phyloP scores from a whole-genome alignment of 2,797 vertebrate species.

The Crax fasciolata region DNA sequence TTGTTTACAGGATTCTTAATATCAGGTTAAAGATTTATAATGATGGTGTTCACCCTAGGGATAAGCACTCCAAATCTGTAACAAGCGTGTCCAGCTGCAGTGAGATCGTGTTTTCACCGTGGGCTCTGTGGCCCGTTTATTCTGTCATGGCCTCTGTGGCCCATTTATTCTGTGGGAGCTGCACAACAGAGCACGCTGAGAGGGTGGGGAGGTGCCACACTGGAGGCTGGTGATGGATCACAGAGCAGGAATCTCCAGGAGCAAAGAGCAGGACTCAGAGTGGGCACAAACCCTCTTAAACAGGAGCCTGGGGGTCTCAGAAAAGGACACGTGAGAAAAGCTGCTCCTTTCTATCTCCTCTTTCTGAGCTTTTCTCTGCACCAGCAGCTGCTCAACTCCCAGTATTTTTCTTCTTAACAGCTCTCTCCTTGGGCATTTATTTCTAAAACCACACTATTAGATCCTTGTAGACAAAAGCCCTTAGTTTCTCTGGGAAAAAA shows the following conservation, averaged over 20 bases:
- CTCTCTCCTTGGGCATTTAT: background rate
- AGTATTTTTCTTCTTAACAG: slow-evolving; percentile 18
- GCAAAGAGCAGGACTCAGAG: background rate
- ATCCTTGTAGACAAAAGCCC: background rate
- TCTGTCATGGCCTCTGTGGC: background rate
- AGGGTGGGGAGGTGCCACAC: accelerated
- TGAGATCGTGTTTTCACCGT: background rate
- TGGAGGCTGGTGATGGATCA: background rate
- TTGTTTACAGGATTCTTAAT: background rate
- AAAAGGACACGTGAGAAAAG: background rate
- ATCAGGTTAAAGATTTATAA: background rate
- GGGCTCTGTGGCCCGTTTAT: background rate
- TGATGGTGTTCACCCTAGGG: background rate
- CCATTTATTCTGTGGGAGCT: background rate
- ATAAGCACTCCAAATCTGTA: background rate
- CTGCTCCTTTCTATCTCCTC: background rate
- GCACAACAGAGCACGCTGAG: background rate
- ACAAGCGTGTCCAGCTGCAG: background rate
- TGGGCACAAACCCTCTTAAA: background rate
- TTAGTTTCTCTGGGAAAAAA: background rate
- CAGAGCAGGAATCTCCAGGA: background rate
- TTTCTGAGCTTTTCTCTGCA: background rate
- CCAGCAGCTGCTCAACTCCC: background rate
- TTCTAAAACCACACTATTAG: background rate
- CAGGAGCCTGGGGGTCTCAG: background rate